These are phyloP conservation scores for Ophioninae sp. DNA, from an alignment of 2,888 invertebrate species.

Conservation along the genomic window DNA sequence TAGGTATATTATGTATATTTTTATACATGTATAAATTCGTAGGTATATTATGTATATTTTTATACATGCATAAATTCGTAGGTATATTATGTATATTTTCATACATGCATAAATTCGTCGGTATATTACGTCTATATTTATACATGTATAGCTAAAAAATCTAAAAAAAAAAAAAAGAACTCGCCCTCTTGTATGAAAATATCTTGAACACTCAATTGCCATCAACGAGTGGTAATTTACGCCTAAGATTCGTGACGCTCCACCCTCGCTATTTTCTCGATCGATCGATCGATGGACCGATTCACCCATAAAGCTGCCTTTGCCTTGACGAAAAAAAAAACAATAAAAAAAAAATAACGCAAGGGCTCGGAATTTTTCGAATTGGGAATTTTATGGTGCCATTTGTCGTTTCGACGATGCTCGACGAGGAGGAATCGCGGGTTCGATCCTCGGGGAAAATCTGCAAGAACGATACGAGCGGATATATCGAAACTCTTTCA, in stretches of 20 bases:
- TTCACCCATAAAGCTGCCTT: constrained; percentile 15
- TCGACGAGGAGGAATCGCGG: constrained; percentile 29
- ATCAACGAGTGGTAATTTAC: constrained; percentile 32
- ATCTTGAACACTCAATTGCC: constrained; percentile 24
- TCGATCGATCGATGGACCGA: constrained; percentile 32
- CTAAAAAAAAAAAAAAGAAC: no score
- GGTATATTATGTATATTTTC: no score
- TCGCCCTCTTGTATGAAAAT: not conserved
- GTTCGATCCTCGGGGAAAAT: not conserved
- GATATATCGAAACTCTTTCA: constrained; percentile 24
- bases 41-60: no score
- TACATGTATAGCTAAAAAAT: no score
- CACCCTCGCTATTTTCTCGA: not conserved
- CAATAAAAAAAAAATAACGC: not conserved
- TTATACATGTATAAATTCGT: no score
- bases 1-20: no score
- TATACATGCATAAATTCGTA: no score
- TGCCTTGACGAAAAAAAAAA: constrained; percentile 11
- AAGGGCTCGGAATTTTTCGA: constrained; percentile 38
- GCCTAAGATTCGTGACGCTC: constrained; percentile 4
- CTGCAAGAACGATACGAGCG: not conserved
- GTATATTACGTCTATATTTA: no score
- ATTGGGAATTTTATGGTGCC: constrained; percentile 28
- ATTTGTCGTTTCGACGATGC: constrained; percentile 9
- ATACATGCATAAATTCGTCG: no score